Evolutionary conservation across 2,888 invertebrate genomes (phyloP).

Genomic region (Caenorhabditis zanzibari): DNA sequence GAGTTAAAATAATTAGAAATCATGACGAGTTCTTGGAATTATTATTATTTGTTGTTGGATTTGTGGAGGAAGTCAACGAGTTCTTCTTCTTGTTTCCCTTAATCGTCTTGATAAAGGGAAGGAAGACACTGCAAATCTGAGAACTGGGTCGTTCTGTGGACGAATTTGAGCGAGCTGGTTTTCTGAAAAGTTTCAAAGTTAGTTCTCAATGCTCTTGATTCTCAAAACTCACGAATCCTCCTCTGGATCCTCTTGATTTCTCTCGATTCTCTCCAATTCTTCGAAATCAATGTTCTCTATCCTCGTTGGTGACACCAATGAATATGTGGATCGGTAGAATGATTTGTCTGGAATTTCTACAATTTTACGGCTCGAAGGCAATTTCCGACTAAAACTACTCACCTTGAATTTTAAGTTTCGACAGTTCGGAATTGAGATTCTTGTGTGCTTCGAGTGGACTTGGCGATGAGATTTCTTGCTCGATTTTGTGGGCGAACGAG

Average conservation of each 20-base stretch:
- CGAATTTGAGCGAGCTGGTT: constrained; percentile 58
- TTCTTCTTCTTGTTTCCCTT: constrained; percentile 73
- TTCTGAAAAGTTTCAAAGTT: constrained; percentile 31
- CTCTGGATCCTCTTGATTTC: constrained; percentile 15
- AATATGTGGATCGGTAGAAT: constrained; percentile 72
- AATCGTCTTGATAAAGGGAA: constrained; percentile 72
- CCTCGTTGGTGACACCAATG: constrained; percentile 66
- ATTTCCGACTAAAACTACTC: neutral
- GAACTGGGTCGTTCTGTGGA: constrained; percentile 56
- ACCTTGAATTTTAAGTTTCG: constrained; percentile 72
- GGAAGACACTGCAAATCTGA: constrained; percentile 58
- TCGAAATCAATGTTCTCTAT: constrained; percentile 67
- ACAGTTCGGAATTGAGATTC: constrained; percentile 68
- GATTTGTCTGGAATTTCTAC: constrained; percentile 69
- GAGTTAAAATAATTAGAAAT: neutral
- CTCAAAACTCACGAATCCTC: constrained; percentile 38
- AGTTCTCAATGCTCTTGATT: neutral
- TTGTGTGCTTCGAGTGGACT: constrained; percentile 71
- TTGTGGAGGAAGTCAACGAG: constrained; percentile 23
- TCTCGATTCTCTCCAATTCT: constrained; percentile 58
- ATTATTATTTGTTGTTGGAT: constrained; percentile 36
- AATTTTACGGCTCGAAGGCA: constrained; percentile 8
- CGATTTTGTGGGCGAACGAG: constrained; percentile 79
- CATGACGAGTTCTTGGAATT: constrained; percentile 27
- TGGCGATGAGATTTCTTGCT: constrained; percentile 78